Evolutionary conservation across 2,888 invertebrate genomes (phyloP).

Genomic region (Papilio protenor): DNA sequence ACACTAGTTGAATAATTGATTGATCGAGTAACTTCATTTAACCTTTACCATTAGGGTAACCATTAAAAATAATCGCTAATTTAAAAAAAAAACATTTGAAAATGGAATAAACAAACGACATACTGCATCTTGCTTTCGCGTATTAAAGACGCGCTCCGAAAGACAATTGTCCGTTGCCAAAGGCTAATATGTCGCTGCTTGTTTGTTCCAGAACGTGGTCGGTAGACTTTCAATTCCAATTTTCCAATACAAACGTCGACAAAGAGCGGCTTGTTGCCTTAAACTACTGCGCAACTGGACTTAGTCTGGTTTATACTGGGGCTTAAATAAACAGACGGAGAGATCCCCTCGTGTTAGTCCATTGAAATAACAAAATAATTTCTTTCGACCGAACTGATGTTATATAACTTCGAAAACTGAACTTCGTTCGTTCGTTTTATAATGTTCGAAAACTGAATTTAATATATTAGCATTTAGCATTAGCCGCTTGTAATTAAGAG

Average conservation of each 20-base stretch:
- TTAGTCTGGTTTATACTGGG: slow-evolving; percentile 18
- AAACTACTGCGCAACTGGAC: slow-evolving; percentile 49
- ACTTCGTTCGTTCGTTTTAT: too few relatives aligned
- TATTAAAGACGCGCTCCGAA: slow-evolving; percentile 50
- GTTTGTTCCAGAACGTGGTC: slow-evolving; percentile 55
- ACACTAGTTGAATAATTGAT: not conserved
- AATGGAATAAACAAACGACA: not conserved
- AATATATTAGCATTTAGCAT: not conserved
- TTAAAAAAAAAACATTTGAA: not conserved
- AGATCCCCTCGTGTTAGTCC: slow-evolving; percentile 42
- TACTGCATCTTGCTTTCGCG: not conserved
- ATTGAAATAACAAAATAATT: slow-evolving; percentile 43
- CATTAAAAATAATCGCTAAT: not conserved
- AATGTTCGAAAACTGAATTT: too few relatives aligned
- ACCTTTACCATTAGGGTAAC: too few relatives aligned
- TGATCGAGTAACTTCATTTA: too few relatives aligned
- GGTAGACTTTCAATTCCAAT: slow-evolving; percentile 70
- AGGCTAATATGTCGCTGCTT: slow-evolving; percentile 51
- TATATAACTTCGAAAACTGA: too few relatives aligned
- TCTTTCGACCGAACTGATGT: not conserved
- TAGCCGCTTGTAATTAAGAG: not conserved
- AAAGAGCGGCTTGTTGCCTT: slow-evolving; percentile 63
- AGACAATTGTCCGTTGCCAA: slow-evolving; percentile 57
- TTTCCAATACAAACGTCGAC: slow-evolving; percentile 68
- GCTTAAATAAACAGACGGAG: slow-evolving; percentile 19